These are phyloP conservation scores for Drosophila tani DNA, from an alignment of 1,140 invertebrate genomes.

Conservation along the genomic window DNA sequence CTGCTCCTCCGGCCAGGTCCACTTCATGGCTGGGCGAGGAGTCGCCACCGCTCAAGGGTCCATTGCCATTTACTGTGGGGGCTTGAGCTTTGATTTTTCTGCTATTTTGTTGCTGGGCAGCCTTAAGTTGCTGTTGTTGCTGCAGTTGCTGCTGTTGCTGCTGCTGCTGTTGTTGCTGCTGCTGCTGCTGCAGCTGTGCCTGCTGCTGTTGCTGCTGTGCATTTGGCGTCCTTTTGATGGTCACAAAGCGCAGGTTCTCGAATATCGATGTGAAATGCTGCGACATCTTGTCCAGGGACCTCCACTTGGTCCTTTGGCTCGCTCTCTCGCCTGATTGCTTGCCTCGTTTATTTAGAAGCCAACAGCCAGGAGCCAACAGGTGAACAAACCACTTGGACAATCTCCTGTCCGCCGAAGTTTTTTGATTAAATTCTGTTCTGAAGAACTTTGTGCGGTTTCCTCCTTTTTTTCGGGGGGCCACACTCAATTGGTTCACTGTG, in stretches of 20 bases:
- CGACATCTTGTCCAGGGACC: slow-evolving; percentile 74
- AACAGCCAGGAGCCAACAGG: slow-evolving; percentile 68
- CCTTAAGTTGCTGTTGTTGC: slow-evolving; percentile 42
- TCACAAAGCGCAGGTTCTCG: slow-evolving; percentile 83
- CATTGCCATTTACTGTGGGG: slow-evolving; percentile 68
- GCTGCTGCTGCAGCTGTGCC: slow-evolving; percentile 52
- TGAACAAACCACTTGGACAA: slow-evolving; percentile 60
- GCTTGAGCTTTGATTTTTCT: slow-evolving; percentile 64
- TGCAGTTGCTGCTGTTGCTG: slow-evolving; percentile 48
- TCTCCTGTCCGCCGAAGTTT: slow-evolving; percentile 47
- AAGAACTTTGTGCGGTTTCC: slow-evolving; percentile 34
- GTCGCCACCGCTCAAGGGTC: slow-evolving; percentile 48
- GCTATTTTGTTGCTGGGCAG: slow-evolving; percentile 59
- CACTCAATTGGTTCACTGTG: slow-evolving; percentile 51
- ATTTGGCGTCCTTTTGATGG: slow-evolving; percentile 74
- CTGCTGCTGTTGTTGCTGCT: slow-evolving; percentile 43
- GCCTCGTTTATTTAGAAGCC: slow-evolving; percentile 71
- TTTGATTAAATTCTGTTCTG: slow-evolving; percentile 74
- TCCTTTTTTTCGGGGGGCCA: slow-evolving; percentile 21
- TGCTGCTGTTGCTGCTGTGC: slow-evolving; percentile 61
- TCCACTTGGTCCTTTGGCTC: slow-evolving; percentile 6
- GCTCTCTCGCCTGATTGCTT: slow-evolving; percentile 31
- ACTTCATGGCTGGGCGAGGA: slow-evolving; percentile 59
- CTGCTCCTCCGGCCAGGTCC: slow-evolving; percentile 45
- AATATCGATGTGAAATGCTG: slow-evolving; percentile 84